A percentile compares a stretch with the other conserved stretches of the same genome.
Evolutionary conservation across 2,888 invertebrate species (phyloP).

Genomic region (Aphidoletes aphidimyza): DNA sequence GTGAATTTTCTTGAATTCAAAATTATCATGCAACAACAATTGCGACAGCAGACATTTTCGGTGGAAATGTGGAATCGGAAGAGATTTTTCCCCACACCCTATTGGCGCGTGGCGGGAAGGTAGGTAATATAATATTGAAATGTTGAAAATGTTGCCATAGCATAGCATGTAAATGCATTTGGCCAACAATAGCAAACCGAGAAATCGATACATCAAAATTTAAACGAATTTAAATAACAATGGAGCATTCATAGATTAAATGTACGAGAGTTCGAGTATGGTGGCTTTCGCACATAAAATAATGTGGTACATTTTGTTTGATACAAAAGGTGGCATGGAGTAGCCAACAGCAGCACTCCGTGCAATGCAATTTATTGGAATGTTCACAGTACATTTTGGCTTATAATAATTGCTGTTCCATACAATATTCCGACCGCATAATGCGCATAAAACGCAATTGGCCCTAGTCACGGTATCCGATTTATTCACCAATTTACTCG

Average conservation of each 20-base stretch:
- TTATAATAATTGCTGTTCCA: slow-evolving; percentile 20
- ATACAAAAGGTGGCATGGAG: neutral
- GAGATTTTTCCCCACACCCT: no score
- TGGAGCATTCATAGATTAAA: neutral
- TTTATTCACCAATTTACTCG: neutral
- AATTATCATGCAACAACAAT: no score
- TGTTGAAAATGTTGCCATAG: neutral
- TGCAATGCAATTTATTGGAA: neutral
- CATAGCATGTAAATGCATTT: neutral
- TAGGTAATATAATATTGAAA: neutral
- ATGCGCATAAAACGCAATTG: slow-evolving; percentile 31
- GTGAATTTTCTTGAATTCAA: no score
- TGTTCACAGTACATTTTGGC: slow-evolving; percentile 44
- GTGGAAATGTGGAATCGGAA: neutral
- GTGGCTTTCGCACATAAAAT: neutral
- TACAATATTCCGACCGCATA: neutral
- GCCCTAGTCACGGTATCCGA: neutral
- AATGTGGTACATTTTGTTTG: neutral
- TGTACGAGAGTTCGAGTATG: neutral
- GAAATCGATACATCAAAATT: slow-evolving; percentile 22
- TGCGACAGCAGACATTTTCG: no score
- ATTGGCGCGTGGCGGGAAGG: no score
- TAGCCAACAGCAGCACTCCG: neutral
- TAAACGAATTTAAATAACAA: slow-evolving; percentile 23
- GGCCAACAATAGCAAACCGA: neutral